These are phyloP conservation scores for Amaurobius ferox DNA, from an alignment of 2,888 invertebrate species.

Conservation along the genomic window DNA sequence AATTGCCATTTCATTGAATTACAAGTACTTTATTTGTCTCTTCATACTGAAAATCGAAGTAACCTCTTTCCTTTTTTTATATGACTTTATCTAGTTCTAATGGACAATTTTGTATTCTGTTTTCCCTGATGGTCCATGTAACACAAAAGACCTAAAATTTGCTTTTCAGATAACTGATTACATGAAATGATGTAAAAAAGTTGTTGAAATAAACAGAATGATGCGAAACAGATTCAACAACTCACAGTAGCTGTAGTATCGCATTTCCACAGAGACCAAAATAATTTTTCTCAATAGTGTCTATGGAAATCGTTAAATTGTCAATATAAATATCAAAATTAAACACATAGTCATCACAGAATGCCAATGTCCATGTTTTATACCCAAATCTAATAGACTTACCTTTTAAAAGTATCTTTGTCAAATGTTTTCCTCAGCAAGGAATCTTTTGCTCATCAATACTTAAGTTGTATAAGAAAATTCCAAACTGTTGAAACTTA, in stretches of 20 bases:
- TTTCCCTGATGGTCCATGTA: slow-evolving; percentile 6
- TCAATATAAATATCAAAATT: neutral
- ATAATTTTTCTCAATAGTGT: too few relatives aligned
- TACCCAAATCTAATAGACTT: slow-evolving; percentile 6
- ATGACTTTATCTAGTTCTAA: neutral
- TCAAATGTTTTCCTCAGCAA: slow-evolving; percentile 15
- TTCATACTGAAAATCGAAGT: neutral
- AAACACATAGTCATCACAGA: slow-evolving; percentile 16
- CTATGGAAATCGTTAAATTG: neutral
- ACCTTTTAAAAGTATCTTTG: slow-evolving; percentile 24
- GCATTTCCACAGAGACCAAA: neutral
- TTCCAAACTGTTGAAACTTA: slow-evolving; percentile 13
- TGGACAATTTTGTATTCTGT: neutral
- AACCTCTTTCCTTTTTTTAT: neutral
- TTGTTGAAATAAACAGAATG: slow-evolving; percentile 17
- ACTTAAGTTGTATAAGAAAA: neutral
- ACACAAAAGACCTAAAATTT: neutral
- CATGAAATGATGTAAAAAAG: slow-evolving; percentile 11
- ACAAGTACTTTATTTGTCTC: too few relatives aligned
- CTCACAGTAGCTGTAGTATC: neutral
- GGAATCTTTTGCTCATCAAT: slow-evolving; percentile 23
- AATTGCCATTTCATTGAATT: neutral
- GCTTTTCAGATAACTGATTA: slow-evolving; percentile 1
- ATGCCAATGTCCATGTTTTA: slow-evolving; percentile 13
- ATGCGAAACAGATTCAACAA: neutral